Percentiles rank a stretch among this genome's conserved stretches.
phyloP scores from a whole-genome alignment of 2,113 vertebrate genomes.

The Gila orcuttii region DNA sequence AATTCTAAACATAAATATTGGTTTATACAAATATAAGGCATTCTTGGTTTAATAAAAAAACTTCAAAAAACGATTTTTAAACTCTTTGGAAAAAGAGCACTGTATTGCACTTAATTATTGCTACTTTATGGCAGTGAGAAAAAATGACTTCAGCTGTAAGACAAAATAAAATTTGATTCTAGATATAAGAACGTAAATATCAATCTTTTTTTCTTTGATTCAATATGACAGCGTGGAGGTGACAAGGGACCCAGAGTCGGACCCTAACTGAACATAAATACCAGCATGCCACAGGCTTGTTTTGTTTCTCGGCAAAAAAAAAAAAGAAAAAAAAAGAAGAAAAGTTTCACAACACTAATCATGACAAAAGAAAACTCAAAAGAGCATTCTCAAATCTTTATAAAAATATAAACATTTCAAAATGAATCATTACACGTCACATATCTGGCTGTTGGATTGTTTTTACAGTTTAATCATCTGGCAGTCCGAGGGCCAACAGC shows the following conservation, averaged over 20 bases:
- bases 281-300: background rate
- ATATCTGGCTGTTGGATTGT: background rate
- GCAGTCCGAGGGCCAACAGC: constrained; percentile 74
- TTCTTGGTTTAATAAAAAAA: background rate
- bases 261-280: background rate
- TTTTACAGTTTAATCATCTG: constrained; percentile 63
- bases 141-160: background rate
- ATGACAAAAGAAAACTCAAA: background rate
- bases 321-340: background rate
- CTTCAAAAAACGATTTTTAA: background rate
- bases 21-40: background rate
- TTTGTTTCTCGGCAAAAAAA: constrained; percentile 2
- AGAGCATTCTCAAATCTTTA: background rate
- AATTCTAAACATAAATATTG: background rate
- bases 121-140: background rate
- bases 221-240: too few relatives aligned
- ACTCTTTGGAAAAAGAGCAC: background rate
- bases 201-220: background rate
- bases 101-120: background rate
- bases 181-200: background rate
- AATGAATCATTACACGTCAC: background rate
- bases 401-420: background rate
- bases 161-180: background rate
- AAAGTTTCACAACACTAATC: background rate
- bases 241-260: too few relatives aligned